These are phyloP conservation scores for Zaprionus obscuricornis DNA, from an alignment of 2,888 invertebrate genomes.

Conservation along the genomic window DNA sequence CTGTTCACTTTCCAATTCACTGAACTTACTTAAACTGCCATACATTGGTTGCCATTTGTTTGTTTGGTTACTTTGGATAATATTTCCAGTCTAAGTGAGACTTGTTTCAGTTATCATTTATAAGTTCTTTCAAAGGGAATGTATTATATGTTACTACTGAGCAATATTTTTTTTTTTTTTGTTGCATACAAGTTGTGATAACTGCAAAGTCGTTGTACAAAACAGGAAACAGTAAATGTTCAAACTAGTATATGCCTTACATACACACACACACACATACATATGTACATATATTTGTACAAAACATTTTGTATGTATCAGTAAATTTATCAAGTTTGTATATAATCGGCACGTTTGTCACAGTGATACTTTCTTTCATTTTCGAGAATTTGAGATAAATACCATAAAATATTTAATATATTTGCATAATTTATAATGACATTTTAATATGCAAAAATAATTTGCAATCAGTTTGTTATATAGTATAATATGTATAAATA, in stretches of 20 bases:
- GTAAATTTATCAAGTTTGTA: background rate
- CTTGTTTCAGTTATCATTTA: conserved; percentile 17
- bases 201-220: conserved; percentile 4
- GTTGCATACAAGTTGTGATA: conserved; percentile 18
- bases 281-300: background rate
- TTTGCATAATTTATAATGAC: no score
- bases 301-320: background rate
- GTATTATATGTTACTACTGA: conserved; percentile 35
- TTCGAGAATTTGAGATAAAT: background rate
- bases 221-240: conserved; percentile 44
- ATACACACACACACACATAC: background rate
- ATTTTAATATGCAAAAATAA: no score
- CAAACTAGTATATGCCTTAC: background rate
- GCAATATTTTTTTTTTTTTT: conserved; percentile 28
- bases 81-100: no score
- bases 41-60: conserved; percentile 33
- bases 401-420: background rate
- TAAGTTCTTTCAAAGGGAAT: conserved; percentile 28
- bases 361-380: background rate
- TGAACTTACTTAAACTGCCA: conserved; percentile 30
- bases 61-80: no score
- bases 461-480: no score
- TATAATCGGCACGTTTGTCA: background rate
- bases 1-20: conserved; percentile 58
- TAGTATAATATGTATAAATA: no score